A percentile compares a stretch with the other conserved stretches of the same genome.
Conservation (phyloP, 2,797 vertebrate genomes). For the Luscinia luscinia region DNA sequence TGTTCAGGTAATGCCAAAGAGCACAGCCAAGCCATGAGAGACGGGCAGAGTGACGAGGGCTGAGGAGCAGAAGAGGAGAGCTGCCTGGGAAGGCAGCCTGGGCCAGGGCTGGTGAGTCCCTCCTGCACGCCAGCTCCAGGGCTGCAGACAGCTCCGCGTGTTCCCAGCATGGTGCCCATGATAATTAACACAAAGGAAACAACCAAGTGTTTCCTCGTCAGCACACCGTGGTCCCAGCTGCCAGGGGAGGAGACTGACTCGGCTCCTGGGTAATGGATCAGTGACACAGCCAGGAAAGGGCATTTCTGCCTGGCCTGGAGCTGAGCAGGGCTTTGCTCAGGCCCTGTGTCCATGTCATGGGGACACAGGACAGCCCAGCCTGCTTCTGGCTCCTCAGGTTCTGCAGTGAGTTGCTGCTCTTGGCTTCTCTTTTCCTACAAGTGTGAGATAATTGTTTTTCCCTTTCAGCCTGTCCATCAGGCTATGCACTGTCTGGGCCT, state of each 20-base stretch:
- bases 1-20: constrained; percentile 50
- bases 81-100: neutral
- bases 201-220: constrained; percentile 22
- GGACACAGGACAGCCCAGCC: neutral
- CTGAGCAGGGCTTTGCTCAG: neutral
- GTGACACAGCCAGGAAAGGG: neutral
- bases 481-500: neutral
- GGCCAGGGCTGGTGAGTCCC: neutral
- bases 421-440: neutral
- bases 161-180: neutral
- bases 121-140: neutral
- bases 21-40: constrained; percentile 18
- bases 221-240: neutral
- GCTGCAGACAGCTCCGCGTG: neutral
- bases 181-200: constrained; percentile 24
- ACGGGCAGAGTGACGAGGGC: neutral
- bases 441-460: neutral
- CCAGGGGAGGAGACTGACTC: neutral
- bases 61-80: constrained; percentile 21
- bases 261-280: neutral
- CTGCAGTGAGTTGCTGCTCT: neutral
- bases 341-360: neutral
- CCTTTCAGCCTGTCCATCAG: neutral
- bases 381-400: neutral
- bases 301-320: neutral